A percentile compares a stretch with the other conserved stretches of the same genome.
These are phyloP conservation scores for Gisinianus flammeolus DNA, from an alignment of 2,888 invertebrate genomes.

Conservation along the genomic window DNA sequence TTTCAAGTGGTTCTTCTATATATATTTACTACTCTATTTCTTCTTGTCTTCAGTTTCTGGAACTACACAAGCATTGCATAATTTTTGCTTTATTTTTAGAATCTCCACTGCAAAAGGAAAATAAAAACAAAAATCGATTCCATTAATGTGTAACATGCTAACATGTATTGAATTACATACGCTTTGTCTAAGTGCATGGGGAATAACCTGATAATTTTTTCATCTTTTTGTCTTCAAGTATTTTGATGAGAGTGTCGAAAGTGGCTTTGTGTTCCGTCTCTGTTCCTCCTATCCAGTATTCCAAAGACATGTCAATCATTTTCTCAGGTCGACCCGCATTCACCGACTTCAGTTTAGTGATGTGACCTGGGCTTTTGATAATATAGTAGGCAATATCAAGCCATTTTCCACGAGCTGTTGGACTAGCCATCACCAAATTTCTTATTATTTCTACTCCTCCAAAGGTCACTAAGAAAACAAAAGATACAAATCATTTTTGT, in stretches of 20 bases:
- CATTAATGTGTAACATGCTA: background rate
- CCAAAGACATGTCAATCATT: conserved; percentile 39
- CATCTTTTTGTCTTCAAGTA: conserved; percentile 38
- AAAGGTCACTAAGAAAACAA: conserved; percentile 14
- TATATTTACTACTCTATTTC: too few species aligned
- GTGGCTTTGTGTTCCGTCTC: conserved; percentile 15
- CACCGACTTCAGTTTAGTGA: conserved; percentile 26
- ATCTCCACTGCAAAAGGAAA: background rate
- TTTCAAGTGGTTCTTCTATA: too few species aligned
- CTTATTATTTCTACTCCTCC: conserved; percentile 37
- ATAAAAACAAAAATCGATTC: background rate
- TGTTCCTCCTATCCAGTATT: conserved; percentile 30
- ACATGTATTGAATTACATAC: background rate
- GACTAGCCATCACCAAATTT: conserved; percentile 35
- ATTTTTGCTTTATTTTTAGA: conserved; percentile 13
- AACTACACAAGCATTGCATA: conserved; percentile 16
- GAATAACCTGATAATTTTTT: conserved; percentile 30
- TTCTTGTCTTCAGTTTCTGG: background rate
- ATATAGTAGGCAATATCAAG: conserved; percentile 30
- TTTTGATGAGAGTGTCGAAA: conserved; percentile 23
- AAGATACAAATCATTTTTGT: background rate
- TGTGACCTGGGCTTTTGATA: conserved; percentile 18
- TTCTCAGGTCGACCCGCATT: conserved; percentile 37
- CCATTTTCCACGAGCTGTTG: conserved; percentile 35
- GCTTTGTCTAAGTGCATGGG: background rate